Conservation (phyloP, 2,888 invertebrate genomes). For the Autographa gamma region DNA sequence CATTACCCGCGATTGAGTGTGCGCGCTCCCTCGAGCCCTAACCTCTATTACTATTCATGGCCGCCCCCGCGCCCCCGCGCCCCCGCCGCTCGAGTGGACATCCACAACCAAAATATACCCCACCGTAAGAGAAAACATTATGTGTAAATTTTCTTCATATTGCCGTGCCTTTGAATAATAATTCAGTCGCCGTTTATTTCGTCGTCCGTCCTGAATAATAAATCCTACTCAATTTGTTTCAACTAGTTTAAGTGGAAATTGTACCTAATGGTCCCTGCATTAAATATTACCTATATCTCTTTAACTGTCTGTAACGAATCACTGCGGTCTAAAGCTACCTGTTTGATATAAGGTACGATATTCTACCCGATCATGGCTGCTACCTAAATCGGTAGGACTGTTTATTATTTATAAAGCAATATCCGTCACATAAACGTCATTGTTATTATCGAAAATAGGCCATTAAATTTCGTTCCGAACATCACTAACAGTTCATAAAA, state of each 20-base stretch:
- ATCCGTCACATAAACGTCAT: slow-evolving; percentile 81
- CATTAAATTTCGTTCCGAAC: slow-evolving; percentile 82
- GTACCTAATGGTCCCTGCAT: slow-evolving; percentile 46
- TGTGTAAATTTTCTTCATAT: slow-evolving; percentile 70
- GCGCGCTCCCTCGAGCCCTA: slow-evolving; percentile 72
- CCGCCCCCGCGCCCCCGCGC: slow-evolving; percentile 75
- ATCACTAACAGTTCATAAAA: slow-evolving; percentile 85
- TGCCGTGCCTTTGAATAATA: slow-evolving; percentile 70
- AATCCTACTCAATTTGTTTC: slow-evolving; percentile 55
- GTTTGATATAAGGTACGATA: slow-evolving; percentile 44
- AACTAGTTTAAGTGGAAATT: slow-evolving; percentile 51
- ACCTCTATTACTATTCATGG: slow-evolving; percentile 87
- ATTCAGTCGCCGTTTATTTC: slow-evolving; percentile 53
- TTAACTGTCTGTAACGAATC: slow-evolving; percentile 53
- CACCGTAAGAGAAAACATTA: slow-evolving; percentile 69
- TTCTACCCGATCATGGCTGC: slow-evolving; percentile 20
- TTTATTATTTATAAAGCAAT: slow-evolving; percentile 75
- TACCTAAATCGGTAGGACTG: slow-evolving; percentile 52
- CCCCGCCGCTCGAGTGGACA: slow-evolving; percentile 76
- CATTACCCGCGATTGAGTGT: slow-evolving; percentile 70
- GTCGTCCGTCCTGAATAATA: slow-evolving; percentile 59
- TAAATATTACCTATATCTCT: slow-evolving; percentile 38
- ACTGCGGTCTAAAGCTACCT: slow-evolving; percentile 43
- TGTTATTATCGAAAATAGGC: slow-evolving; percentile 82
- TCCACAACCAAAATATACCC: slow-evolving; percentile 64